Evolutionary conservation across 2,888 invertebrate genomes (phyloP).

Genomic region (Cheilosia impressa): DNA sequence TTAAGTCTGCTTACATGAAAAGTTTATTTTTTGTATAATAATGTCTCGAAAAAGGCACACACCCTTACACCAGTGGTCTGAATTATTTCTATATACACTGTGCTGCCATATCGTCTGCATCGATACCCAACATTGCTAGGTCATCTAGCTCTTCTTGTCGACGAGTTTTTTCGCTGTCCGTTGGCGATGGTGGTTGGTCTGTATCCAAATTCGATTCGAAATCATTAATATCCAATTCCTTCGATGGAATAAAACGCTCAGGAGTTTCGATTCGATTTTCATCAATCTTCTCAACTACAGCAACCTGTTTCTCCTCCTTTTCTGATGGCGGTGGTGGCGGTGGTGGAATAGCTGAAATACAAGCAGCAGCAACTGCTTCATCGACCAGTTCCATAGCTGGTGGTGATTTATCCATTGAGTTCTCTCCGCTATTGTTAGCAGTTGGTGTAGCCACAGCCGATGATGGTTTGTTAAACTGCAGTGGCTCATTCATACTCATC

Average conservation of each 20-base stretch:
- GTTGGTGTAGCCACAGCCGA: conserved; percentile 52
- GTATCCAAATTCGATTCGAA: conserved; percentile 79
- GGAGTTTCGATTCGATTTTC: neutral
- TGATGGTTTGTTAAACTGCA: conserved; percentile 77
- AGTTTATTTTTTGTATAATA: conserved; percentile 3
- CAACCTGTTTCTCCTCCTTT: conserved; percentile 31
- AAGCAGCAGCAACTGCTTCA: conserved; percentile 49
- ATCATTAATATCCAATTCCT: conserved; percentile 24
- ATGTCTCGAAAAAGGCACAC: conserved; percentile 28
- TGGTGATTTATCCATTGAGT: conserved; percentile 61
- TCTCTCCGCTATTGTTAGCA: conserved; percentile 56
- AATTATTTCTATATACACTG: conserved; percentile 81
- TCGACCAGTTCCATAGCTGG: conserved; percentile 35
- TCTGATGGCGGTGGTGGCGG: conserved; percentile 74
- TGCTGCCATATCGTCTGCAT: conserved; percentile 88
- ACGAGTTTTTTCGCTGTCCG: conserved; percentile 84
- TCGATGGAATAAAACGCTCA: conserved; percentile 3
- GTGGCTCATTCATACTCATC: conserved; percentile 79
- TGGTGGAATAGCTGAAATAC: conserved; percentile 70
- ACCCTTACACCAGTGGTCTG: neutral
- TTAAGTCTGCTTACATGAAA: conserved; percentile 22
- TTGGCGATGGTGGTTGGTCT: conserved; percentile 80
- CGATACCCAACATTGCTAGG: conserved; percentile 93
- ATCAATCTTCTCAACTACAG: neutral
- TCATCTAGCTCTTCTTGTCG: conserved; percentile 87